A percentile compares a stretch with the other conserved stretches of the same genome.
Conservation (phyloP, 1,140 invertebrate species). For the Drosophila pseudoobscura region DNA sequence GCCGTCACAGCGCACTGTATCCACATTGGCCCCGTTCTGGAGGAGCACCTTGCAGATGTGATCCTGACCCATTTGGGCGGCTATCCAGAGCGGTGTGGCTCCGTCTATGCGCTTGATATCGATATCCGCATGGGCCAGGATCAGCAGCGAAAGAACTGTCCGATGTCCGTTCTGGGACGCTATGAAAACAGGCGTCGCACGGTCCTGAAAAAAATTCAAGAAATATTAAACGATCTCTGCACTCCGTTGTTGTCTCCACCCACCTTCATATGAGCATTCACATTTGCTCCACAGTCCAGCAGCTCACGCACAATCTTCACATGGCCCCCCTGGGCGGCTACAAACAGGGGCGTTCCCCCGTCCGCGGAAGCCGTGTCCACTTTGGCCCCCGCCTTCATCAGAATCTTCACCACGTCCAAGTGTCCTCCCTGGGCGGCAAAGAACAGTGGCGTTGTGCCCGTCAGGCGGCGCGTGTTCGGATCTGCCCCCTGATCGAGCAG, state of each 20-base stretch:
- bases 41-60: slow-evolving; percentile 91
- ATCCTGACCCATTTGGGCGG: slow-evolving; percentile 95
- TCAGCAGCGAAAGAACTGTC: slow-evolving; percentile 88
- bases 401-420: slow-evolving; percentile 90
- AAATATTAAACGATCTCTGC: neutral
- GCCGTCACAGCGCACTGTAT: slow-evolving; percentile 93
- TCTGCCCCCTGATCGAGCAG: slow-evolving; percentile 95
- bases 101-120: slow-evolving; percentile 90
- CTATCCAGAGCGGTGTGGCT: slow-evolving; percentile 96
- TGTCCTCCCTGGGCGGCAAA: slow-evolving; percentile 96
- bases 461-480: slow-evolving; percentile 90
- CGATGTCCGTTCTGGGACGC: slow-evolving; percentile 95
- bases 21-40: slow-evolving; percentile 90
- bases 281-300: slow-evolving; percentile 90
- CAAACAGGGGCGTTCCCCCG: slow-evolving; percentile 95
- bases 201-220: slow-evolving; percentile 86
- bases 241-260: slow-evolving; percentile 3
- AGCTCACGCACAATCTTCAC: slow-evolving; percentile 93
- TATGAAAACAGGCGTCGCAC: slow-evolving; percentile 94
- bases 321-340: slow-evolving; percentile 96
- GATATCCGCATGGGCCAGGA: slow-evolving; percentile 88
- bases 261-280: slow-evolving; percentile 94
- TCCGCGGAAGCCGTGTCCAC: slow-evolving; percentile 95
- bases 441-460: slow-evolving; percentile 95
- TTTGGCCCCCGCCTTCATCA: slow-evolving; percentile 90